These are phyloP conservation scores for Odontophorus gujanensis DNA, from an alignment of 2,113 vertebrate genomes.

Conservation along the genomic window DNA sequence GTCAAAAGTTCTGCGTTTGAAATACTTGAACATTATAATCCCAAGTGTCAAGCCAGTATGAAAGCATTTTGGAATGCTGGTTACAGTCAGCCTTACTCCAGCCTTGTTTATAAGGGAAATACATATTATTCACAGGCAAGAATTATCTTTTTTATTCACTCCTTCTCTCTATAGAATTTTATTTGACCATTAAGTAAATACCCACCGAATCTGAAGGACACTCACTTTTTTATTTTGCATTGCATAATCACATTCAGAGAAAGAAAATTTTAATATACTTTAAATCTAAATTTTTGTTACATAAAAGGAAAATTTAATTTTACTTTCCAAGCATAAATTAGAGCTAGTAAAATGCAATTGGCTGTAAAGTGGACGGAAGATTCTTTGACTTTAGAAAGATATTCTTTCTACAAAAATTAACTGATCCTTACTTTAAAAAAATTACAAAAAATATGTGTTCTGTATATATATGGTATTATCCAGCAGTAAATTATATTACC, in stretches of 20 bases:
- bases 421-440: not conserved
- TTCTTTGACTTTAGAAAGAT: conserved; percentile 30
- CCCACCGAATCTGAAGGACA: not conserved
- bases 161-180: not conserved
- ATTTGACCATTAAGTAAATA: not conserved
- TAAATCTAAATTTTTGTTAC: not conserved
- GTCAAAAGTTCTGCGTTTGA: conserved; percentile 48
- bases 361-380: conserved; percentile 11
- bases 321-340: conserved; percentile 27
- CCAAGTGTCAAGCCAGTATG: conserved; percentile 51
- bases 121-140: not conserved
- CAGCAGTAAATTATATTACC: conserved; percentile 34
- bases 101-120: not conserved
- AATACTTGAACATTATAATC: conserved; percentile 54
- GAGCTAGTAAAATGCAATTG: conserved; percentile 38
- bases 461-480: not conserved
- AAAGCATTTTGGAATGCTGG: conserved; percentile 77
- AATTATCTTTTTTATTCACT: not conserved
- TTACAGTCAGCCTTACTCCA: conserved; percentile 52
- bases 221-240: not conserved
- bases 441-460: conserved; percentile 7
- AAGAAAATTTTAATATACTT: not conserved
- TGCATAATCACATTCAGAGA: not conserved
- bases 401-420: conserved; percentile 34
- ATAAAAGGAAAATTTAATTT: conserved; percentile 36